phyloP scores from a whole-genome alignment of 2,113 vertebrate genomes.

The Paramisgurnus dabryanus region DNA sequence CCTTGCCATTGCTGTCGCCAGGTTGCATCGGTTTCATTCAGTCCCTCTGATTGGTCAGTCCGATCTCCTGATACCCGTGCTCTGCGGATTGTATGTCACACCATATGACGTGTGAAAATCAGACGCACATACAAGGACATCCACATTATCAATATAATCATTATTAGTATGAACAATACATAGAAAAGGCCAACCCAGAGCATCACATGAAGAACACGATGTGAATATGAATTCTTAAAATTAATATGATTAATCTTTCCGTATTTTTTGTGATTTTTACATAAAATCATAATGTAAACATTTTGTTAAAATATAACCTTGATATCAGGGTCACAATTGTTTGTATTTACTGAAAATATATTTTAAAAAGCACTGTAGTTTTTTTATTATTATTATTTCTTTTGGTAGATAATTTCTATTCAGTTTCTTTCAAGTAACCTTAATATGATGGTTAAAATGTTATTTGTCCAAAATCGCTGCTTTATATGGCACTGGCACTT shows the following conservation, averaged over 20 bases:
- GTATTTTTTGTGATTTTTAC: no score
- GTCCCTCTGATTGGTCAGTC: constrained; percentile 49
- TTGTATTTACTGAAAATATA: neutral
- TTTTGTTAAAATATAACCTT: no score
- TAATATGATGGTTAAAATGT: constrained; percentile 22
- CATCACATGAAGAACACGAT: neutral
- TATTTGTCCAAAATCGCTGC: constrained; percentile 34
- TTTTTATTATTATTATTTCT: neutral
- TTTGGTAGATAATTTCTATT: neutral
- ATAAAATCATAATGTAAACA: no score
- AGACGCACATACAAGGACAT: constrained; percentile 11
- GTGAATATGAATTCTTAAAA: neutral
- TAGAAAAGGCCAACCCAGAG: neutral
- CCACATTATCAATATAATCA: constrained; percentile 40
- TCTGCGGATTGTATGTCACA: constrained; percentile 39
- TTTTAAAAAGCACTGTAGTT: neutral
- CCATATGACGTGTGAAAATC: constrained; percentile 52
- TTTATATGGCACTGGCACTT: constrained; percentile 31
- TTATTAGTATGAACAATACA: neutral
- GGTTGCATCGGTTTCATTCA: constrained; percentile 31
- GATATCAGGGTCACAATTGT: no score
- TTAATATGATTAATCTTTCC: neutral
- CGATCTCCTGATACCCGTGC: constrained; percentile 49
- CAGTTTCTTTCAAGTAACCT: constrained; percentile 25
- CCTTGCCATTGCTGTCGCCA: constrained; percentile 11